A percentile compares a stretch with the other conserved stretches of the same genome.
phyloP scores from a whole-genome alignment of 2,113 vertebrate genomes.

The Sander vitreus region DNA sequence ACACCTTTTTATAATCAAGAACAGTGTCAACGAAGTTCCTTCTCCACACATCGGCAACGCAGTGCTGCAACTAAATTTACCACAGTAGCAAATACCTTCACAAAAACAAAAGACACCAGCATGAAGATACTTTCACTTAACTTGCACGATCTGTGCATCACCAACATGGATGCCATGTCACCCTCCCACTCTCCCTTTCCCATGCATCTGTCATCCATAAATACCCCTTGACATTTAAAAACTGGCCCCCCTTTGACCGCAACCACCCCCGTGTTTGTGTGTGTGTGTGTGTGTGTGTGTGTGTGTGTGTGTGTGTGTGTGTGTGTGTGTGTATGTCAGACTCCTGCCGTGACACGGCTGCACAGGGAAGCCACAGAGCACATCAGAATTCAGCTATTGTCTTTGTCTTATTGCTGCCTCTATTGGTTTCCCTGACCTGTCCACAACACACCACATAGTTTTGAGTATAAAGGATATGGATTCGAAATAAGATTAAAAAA shows the following conservation, averaged over 20 bases:
- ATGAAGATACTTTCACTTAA: background rate
- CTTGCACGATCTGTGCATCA: slow-evolving; percentile 14
- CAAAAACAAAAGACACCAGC: slow-evolving; percentile 4
- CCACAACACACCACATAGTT: slow-evolving; percentile 1
- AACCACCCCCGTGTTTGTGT: slow-evolving; percentile 31
- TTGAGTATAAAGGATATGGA: slow-evolving; percentile 19
- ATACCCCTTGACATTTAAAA: slow-evolving; percentile 84
- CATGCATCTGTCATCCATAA: slow-evolving; percentile 81
- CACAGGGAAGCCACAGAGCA: slow-evolving; percentile 32
- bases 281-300: slow-evolving; percentile 11
- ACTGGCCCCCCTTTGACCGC: slow-evolving; percentile 31
- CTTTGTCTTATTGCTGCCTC: slow-evolving; percentile 11
- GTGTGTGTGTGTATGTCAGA: background rate
- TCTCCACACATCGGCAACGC: too few species aligned
- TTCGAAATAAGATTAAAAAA: slow-evolving; percentile 1
- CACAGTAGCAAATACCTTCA: slow-evolving; percentile 16
- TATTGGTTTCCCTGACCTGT: slow-evolving; percentile 19
- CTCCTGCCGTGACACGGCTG: slow-evolving; percentile 44
- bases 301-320: background rate
- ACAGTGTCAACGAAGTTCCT: too few species aligned
- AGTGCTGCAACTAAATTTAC: too few species aligned
- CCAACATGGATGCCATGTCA: slow-evolving; percentile 33
- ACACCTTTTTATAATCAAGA: too few species aligned
- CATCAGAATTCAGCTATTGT: slow-evolving; percentile 41
- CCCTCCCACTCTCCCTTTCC: slow-evolving; percentile 44